Percentiles rank a stretch among this genome's conserved stretches.
Evolutionary conservation across 2,113 vertebrate genomes (phyloP).

Genomic region (Emydocephalus ijimae): DNA sequence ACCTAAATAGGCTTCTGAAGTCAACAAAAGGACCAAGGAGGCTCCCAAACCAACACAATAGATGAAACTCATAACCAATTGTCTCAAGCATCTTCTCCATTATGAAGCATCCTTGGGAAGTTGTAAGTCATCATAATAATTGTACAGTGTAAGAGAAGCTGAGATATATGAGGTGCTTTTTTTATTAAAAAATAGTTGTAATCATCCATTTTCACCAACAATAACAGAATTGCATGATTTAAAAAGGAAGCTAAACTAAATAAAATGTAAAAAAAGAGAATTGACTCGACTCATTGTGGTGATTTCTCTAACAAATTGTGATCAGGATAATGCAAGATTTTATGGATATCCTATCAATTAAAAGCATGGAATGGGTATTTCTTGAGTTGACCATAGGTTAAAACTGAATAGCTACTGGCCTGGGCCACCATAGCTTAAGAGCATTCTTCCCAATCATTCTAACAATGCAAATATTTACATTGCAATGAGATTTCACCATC

Average conservation of each 20-base stretch:
- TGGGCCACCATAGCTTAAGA: not conserved
- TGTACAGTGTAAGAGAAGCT: not conserved
- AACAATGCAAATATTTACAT: not conserved
- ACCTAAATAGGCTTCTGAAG: not conserved
- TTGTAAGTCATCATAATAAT: not conserved
- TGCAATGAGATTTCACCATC: not conserved
- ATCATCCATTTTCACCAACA: not conserved
- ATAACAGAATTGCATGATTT: not conserved
- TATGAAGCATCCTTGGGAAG: not conserved
- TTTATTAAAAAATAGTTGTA: not conserved
- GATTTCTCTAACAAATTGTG: not conserved
- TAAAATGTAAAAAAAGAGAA: not conserved
- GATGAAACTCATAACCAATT: not conserved
- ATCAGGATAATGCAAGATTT: not conserved
- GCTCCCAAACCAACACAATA: not conserved
- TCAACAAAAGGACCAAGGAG: not conserved
- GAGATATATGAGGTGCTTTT: not conserved
- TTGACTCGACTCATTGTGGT: not conserved
- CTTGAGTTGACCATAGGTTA: not conserved
- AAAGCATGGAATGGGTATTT: not conserved
- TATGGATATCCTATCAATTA: not conserved
- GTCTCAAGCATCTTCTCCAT: not conserved
- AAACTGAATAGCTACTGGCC: not conserved
- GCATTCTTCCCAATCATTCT: not conserved
- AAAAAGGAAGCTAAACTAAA: not conserved